Evolutionary conservation across 1,140 invertebrate species (phyloP).

Genomic region (Phocides pigmalion): DNA sequence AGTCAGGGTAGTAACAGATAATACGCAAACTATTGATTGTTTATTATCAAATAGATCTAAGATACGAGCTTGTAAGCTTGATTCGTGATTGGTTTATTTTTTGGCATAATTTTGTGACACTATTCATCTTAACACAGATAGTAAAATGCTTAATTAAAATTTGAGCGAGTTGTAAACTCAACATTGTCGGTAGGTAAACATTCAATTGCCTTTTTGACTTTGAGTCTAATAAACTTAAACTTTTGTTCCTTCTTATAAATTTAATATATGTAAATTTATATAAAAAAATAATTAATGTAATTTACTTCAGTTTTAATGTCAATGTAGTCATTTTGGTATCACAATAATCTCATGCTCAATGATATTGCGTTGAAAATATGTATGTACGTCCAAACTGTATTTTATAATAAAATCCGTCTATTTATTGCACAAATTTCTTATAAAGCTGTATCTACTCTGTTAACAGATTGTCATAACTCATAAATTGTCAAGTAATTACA

Average conservation of each 20-base stretch:
- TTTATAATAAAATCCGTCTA: slow-evolving; percentile 44
- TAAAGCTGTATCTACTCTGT: neutral
- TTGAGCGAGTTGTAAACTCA: slow-evolving; percentile 4
- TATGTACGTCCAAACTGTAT: slow-evolving; percentile 46
- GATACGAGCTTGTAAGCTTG: slow-evolving; percentile 16
- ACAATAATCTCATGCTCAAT: slow-evolving; percentile 39
- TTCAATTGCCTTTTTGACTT: neutral
- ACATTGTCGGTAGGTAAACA: no score
- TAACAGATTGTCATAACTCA: slow-evolving; percentile 10
- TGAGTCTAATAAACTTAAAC: neutral
- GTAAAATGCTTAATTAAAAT: neutral
- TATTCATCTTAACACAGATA: neutral
- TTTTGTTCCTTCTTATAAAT: neutral
- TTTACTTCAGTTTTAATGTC: neutral
- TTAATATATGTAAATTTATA: slow-evolving; percentile 1
- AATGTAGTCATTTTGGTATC: neutral
- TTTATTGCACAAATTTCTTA: slow-evolving; percentile 34
- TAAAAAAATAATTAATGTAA: slow-evolving; percentile 18
- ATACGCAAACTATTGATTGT: slow-evolving; percentile 46
- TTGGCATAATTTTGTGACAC: neutral
- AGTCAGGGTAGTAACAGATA: slow-evolving; percentile 69
- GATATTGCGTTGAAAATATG: slow-evolving; percentile 35
- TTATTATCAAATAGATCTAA: slow-evolving; percentile 37
- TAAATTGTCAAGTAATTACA: neutral
- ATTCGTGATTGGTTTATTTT: slow-evolving; percentile 10